These are phyloP conservation scores for Geococcyx californianus DNA, from an alignment of 2,113 vertebrate genomes.

Conservation along the genomic window DNA sequence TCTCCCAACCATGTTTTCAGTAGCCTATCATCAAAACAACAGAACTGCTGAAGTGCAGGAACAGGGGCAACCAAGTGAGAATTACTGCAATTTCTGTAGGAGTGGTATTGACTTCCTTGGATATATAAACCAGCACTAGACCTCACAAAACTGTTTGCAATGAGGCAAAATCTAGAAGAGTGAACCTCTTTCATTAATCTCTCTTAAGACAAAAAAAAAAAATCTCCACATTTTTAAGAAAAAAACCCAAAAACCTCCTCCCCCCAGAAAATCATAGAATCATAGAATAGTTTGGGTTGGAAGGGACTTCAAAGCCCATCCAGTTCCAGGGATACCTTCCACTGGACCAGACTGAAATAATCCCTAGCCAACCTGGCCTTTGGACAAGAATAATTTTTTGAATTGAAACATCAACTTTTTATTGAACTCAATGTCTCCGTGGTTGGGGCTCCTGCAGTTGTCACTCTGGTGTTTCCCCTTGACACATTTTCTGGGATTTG, in stretches of 20 bases:
- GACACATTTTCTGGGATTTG: background rate
- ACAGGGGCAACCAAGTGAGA: background rate
- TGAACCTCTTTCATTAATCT: background rate
- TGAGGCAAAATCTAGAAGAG: background rate
- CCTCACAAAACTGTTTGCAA: background rate
- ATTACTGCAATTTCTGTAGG: background rate
- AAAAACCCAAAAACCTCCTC: fast-evolving
- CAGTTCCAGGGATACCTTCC: too few relatives aligned
- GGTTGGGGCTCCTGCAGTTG: background rate
- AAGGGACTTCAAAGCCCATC: too few relatives aligned
- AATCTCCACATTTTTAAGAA: background rate
- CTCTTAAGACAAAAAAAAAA: background rate
- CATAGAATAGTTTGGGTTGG: too few relatives aligned
- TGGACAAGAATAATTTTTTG: background rate
- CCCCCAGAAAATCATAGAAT: background rate
- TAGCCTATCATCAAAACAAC: background rate
- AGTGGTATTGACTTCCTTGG: background rate
- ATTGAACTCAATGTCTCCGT: background rate
- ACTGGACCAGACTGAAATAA: too few relatives aligned
- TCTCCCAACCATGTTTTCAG: background rate
- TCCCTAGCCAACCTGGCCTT: background rate
- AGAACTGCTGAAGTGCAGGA: background rate
- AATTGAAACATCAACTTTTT: background rate
- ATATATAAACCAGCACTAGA: fast-evolving
- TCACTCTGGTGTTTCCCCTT: background rate